Conservation (phyloP, 1,140 invertebrate species). For the Calephelis nemesis region DNA sequence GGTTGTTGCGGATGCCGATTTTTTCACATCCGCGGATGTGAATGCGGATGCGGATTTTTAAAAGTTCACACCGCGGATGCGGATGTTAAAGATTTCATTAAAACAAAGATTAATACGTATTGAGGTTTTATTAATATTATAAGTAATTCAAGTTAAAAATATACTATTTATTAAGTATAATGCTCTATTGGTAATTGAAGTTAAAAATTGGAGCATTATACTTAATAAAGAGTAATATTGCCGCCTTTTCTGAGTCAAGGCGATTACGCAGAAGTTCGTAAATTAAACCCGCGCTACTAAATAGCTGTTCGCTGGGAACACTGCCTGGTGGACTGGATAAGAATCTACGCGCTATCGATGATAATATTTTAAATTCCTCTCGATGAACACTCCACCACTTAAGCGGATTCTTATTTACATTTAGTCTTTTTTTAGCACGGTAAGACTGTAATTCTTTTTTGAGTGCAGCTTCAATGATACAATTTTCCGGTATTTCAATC, state of each 20-base stretch:
- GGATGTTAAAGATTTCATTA: too few relatives aligned
- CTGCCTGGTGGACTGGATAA: conserved; percentile 40
- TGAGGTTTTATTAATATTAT: too few relatives aligned
- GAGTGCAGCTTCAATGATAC: conserved; percentile 22
- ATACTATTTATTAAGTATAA: too few relatives aligned
- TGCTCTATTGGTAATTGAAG: conserved; percentile 32
- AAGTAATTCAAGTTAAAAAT: too few relatives aligned
- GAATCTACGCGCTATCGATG: conserved; percentile 33
- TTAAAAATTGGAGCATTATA: conserved; percentile 41
- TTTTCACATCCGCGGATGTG: too few relatives aligned
- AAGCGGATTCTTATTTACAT: conserved; percentile 40
- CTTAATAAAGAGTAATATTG: conserved; percentile 46
- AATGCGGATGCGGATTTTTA: too few relatives aligned
- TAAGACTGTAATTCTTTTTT: conserved; percentile 27
- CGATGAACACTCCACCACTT: conserved; percentile 39
- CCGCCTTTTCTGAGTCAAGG: conserved; percentile 39
- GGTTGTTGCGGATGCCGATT: too few relatives aligned
- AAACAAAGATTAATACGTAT: too few relatives aligned
- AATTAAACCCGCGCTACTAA: conserved; percentile 41
- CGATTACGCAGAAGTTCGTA: conserved; percentile 40
- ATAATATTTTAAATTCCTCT: conserved; percentile 31
- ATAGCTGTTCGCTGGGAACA: conserved; percentile 44
- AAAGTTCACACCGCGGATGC: too few relatives aligned
- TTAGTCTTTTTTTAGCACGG: conserved; percentile 32
- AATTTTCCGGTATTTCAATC: not conserved